Percentiles rank a stretch among this genome's conserved stretches.
These are phyloP conservation scores for Trematomus bernacchii DNA, from an alignment of 2,797 vertebrate species.

Conservation along the genomic window DNA sequence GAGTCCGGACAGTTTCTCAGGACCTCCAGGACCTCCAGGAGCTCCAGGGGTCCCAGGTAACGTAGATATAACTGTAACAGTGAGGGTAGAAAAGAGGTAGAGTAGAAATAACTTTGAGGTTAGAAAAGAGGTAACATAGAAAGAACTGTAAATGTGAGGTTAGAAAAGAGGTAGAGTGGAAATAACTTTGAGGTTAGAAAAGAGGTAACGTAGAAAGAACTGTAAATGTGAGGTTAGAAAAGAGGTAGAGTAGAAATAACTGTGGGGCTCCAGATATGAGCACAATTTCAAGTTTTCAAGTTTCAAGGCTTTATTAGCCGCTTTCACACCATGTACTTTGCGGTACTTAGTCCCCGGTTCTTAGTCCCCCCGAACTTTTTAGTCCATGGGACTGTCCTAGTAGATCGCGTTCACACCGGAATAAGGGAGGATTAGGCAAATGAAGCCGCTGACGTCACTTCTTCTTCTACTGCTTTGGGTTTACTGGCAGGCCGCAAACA, in stretches of 20 bases:
- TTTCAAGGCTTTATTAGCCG: too few species aligned
- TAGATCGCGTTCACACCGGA: too few species aligned
- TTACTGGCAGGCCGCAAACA: too few species aligned
- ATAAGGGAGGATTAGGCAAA: too few species aligned
- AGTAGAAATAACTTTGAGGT: neutral
- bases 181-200: too few species aligned
- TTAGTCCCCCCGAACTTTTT: too few species aligned
- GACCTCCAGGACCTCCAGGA: constrained; percentile 79
- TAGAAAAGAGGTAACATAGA: constrained; percentile 67
- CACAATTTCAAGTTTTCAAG: too few species aligned
- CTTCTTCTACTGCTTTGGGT: too few species aligned
- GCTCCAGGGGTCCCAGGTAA: constrained; percentile 86
- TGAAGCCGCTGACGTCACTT: too few species aligned
- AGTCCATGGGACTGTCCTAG: too few species aligned
- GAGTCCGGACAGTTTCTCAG: constrained; percentile 69
- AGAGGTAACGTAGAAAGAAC: constrained; percentile 70
- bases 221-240: neutral
- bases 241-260: constrained; percentile 67
- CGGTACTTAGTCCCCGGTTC: too few species aligned
- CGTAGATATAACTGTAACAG: neutral
- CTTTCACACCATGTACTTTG: too few species aligned
- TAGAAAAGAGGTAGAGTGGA: constrained; percentile 71
- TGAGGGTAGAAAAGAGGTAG: constrained; percentile 67
- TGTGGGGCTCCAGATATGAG: neutral
- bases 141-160: neutral